These are phyloP conservation scores for Drosophila suboccidentalis DNA, from an alignment of 2,888 invertebrate species.

Conservation along the genomic window DNA sequence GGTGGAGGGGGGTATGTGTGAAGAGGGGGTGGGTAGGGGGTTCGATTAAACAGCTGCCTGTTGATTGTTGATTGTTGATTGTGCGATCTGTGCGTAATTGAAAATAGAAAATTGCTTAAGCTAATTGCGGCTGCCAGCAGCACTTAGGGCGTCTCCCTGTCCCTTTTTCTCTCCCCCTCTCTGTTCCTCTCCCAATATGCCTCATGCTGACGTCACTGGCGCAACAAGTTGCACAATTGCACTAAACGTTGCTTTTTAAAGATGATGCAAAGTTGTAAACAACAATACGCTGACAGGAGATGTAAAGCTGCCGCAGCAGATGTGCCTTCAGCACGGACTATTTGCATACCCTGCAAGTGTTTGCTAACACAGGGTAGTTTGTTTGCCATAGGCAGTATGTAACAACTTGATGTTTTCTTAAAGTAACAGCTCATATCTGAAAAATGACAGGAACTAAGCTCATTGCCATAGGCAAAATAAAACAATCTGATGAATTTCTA, in stretches of 20 bases:
- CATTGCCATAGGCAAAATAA: too few species aligned
- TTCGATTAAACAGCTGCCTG: slow-evolving; percentile 21
- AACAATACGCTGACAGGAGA: slow-evolving; percentile 34
- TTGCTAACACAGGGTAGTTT: neutral
- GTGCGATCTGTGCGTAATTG: slow-evolving; percentile 25
- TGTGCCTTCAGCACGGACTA: slow-evolving; percentile 17
- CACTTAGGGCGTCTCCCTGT: slow-evolving; percentile 34
- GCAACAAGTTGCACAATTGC: slow-evolving; percentile 68
- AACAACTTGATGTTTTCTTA: neutral
- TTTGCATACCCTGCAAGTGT: slow-evolving; percentile 3
- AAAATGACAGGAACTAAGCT: neutral
- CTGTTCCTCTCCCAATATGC: neutral
- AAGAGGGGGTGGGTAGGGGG: neutral
- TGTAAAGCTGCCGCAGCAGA: slow-evolving; percentile 30
- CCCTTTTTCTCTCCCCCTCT: neutral
- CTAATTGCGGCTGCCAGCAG: slow-evolving; percentile 60
- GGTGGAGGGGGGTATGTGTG: too few species aligned
- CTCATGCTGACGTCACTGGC: slow-evolving; percentile 38
- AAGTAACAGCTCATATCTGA: neutral
- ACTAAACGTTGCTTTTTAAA: slow-evolving; percentile 5
- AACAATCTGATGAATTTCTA: too few species aligned
- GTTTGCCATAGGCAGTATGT: neutral
- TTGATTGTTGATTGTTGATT: slow-evolving; percentile 37
- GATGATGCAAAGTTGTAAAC: slow-evolving; percentile 39
- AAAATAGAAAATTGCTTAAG: slow-evolving; percentile 61